Evolutionary conservation across 2,888 invertebrate species (phyloP).

Genomic region (Calameuta pallipes): DNA sequence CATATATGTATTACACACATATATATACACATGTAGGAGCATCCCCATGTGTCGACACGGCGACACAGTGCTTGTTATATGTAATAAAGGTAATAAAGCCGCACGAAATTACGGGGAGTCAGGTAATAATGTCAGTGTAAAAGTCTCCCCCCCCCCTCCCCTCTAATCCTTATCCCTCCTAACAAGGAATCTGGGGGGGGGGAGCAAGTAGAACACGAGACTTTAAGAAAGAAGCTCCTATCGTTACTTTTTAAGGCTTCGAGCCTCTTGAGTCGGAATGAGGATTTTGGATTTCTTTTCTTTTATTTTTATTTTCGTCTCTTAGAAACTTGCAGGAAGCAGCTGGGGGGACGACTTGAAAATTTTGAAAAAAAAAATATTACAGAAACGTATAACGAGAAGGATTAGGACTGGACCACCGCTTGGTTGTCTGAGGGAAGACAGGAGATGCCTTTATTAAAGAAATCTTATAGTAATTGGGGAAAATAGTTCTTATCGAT

Average conservation of each 20-base stretch:
- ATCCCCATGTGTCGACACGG: neutral
- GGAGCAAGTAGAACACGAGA: neutral
- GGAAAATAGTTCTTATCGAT: neutral
- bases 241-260: neutral
- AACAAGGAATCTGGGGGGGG: neutral
- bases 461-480: neutral
- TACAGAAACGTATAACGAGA: neutral
- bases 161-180: neutral
- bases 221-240: neutral
- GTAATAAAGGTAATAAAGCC: neutral
- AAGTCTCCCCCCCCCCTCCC: neutral
- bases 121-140: neutral
- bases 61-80: neutral
- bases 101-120: neutral
- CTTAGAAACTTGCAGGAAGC: neutral
- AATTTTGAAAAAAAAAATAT: neutral
- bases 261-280: constrained; percentile 2
- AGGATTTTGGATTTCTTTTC: neutral
- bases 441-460: neutral
- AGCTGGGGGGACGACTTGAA: neutral
- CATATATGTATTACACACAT: too few species aligned
- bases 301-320: neutral
- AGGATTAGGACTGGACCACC: neutral
- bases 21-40: neutral
- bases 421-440: neutral